Evolutionary conservation across 1,140 invertebrate genomes (phyloP).

Genomic region (Saccostrea echinata): DNA sequence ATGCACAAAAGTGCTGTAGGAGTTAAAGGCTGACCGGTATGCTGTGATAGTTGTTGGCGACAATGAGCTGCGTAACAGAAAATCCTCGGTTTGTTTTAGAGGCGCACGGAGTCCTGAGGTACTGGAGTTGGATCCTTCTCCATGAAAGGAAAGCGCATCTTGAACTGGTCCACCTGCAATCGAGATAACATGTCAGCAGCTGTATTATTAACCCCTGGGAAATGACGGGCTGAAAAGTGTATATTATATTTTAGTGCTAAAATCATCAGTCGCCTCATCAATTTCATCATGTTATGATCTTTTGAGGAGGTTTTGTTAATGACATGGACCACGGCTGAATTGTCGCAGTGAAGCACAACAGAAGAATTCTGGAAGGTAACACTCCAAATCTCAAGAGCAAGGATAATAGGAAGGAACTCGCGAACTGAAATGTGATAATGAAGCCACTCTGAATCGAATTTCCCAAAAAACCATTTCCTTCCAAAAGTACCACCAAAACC

Average conservation of each 20-base stretch:
- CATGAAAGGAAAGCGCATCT: not conserved
- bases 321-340: slow-evolving; percentile 48
- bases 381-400: no score
- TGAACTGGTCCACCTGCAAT: slow-evolving; percentile 43
- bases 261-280: slow-evolving; percentile 46
- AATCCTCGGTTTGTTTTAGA: not conserved
- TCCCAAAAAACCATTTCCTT: slow-evolving; percentile 24
- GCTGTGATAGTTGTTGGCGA: not conserved
- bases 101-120: not conserved
- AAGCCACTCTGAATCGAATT: no score
- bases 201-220: slow-evolving; percentile 41
- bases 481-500: slow-evolving; percentile 43
- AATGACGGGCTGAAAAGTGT: slow-evolving; percentile 48
- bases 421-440: no score
- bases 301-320: slow-evolving; percentile 52
- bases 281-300: slow-evolving; percentile 44
- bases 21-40: slow-evolving; percentile 21
- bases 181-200: slow-evolving; percentile 44
- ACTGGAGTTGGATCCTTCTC: slow-evolving; percentile 17
- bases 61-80: not conserved
- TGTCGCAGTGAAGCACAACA: slow-evolving; percentile 42
- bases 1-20: not conserved
- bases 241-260: slow-evolving; percentile 49
- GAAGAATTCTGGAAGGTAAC: no score
- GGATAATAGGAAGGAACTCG: no score